Evolutionary conservation across 2,797 vertebrate species (phyloP).

Genomic region (Sebastes minor): DNA sequence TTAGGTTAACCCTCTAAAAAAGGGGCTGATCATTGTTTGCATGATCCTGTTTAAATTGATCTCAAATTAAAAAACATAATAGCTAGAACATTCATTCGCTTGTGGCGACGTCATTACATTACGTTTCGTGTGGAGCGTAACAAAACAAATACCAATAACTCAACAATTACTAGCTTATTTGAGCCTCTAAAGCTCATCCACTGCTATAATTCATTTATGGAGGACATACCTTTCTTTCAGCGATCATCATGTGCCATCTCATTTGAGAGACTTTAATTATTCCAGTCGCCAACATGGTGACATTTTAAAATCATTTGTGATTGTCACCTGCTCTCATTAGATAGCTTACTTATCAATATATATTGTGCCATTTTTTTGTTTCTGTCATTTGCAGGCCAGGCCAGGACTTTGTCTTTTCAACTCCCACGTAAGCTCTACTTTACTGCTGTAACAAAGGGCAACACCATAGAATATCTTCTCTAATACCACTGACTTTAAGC

Average conservation of each 20-base stretch:
- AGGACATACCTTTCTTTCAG: not conserved
- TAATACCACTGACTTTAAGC: not conserved
- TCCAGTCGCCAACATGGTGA: not conserved
- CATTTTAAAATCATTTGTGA: not conserved
- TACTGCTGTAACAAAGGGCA: not conserved
- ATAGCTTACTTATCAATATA: not conserved
- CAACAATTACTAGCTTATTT: not conserved
- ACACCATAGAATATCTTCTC: not conserved
- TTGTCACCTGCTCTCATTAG: not conserved
- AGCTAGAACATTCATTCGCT: too few species aligned
- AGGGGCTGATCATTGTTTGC: not conserved
- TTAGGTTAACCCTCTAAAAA: not conserved
- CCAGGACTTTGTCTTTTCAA: not conserved
- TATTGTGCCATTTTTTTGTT: not conserved
- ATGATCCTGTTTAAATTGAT: not conserved
- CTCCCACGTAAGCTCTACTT: not conserved
- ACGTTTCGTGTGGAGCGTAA: not conserved
- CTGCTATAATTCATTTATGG: not conserved
- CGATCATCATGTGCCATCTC: not conserved
- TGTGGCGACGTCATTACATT: not conserved
- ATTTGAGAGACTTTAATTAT: not conserved
- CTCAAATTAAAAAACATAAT: too few species aligned
- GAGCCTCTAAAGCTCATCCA: not conserved
- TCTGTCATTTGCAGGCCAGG: not conserved
- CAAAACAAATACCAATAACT: not conserved